Evolutionary conservation across 1,140 invertebrate species (phyloP).

Genomic region (Adelges cooleyi): DNA sequence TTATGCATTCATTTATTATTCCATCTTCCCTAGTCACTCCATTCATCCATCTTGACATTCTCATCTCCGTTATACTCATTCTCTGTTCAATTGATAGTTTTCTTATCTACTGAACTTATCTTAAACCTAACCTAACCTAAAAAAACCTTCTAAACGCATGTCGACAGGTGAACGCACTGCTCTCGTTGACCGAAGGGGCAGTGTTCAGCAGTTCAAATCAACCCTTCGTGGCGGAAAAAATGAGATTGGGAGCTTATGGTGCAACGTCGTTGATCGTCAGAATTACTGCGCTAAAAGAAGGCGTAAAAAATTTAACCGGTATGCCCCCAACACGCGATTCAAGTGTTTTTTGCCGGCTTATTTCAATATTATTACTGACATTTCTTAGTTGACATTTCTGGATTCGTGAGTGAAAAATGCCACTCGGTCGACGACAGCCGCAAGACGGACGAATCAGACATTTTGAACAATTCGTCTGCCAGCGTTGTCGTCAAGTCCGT

Average conservation of each 20-base stretch:
- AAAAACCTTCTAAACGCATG: too few species aligned
- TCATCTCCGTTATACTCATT: too few species aligned
- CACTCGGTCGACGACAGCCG: slow-evolving; percentile 36
- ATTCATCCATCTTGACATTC: too few species aligned
- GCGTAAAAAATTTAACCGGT: slow-evolving; percentile 52
- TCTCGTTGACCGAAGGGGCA: slow-evolving; percentile 49
- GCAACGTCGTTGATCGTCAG: slow-evolving; percentile 50
- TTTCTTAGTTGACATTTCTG: slow-evolving; percentile 49
- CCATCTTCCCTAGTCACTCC: too few species aligned
- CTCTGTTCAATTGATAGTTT: too few species aligned
- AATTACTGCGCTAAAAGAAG: slow-evolving; percentile 47
- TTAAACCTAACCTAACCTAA: too few species aligned
- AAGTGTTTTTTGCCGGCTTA: too few species aligned
- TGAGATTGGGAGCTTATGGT: slow-evolving; percentile 49
- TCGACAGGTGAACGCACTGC: slow-evolving; percentile 49
- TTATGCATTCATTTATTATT: too few species aligned
- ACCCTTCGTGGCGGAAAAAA: slow-evolving; percentile 48
- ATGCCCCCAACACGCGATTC: slow-evolving; percentile 28
- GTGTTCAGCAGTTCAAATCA: slow-evolving; percentile 50
- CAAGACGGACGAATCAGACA: slow-evolving; percentile 39
- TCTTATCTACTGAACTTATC: too few species aligned
- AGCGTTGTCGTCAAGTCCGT: slow-evolving; percentile 38
- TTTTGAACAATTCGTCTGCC: not conserved
- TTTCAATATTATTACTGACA: not conserved
- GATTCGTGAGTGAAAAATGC: slow-evolving; percentile 47